phyloP scores from a whole-genome alignment of 2,797 vertebrate genomes.

The Paratrypauchen microcephalus region DNA sequence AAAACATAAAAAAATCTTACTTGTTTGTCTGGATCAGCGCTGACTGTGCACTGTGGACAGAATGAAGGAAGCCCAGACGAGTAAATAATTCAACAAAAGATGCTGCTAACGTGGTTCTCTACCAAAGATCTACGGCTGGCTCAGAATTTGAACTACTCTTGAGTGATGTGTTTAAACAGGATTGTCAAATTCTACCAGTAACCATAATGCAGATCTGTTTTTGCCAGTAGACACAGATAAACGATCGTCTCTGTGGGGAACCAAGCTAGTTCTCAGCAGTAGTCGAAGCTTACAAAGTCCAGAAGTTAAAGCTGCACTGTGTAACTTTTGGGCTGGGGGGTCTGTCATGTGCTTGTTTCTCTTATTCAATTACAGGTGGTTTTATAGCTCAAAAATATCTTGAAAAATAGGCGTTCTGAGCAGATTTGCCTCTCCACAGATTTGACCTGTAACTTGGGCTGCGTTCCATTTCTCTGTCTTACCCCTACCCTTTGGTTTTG shows the following conservation, averaged over 20 bases:
- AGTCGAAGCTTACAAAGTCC: no score
- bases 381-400: no score
- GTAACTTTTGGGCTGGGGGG: no score
- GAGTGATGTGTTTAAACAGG: neutral
- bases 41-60: constrained; percentile 8
- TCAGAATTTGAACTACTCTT: neutral
- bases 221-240: neutral
- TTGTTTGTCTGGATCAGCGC: constrained; percentile 4
- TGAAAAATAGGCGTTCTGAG: no score
- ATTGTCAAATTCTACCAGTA: neutral
- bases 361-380: no score
- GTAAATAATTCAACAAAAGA: constrained; percentile 13
- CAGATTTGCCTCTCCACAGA: no score
- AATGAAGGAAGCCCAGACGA: neutral
- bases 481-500: no score
- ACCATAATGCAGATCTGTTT: neutral
- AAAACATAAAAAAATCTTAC: constrained; percentile 2
- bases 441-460: no score
- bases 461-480: no score
- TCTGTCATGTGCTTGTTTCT: no score
- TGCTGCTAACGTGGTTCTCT: neutral
- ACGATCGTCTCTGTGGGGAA: neutral
- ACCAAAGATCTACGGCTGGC: neutral
- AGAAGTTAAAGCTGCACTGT: no score
- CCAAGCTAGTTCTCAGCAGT: neutral